Evolutionary conservation across 2,888 invertebrate genomes (phyloP).

Genomic region (Aleiodes leptofemur): DNA sequence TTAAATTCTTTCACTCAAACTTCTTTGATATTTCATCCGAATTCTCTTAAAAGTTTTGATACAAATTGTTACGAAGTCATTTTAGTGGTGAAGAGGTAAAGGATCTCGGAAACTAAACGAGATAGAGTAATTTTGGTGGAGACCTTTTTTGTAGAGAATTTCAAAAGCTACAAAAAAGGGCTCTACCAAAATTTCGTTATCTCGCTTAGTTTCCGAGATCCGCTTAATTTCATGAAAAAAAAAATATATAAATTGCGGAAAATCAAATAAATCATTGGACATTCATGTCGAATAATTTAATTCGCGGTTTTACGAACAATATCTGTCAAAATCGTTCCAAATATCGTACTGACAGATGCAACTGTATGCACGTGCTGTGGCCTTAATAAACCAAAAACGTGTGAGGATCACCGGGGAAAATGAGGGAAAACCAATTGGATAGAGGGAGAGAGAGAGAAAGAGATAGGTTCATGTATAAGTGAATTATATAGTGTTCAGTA

Average conservation of each 20-base stretch:
- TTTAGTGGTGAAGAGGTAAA: no score
- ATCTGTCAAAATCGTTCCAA: background rate
- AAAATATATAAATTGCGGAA: no score
- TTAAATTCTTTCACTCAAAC: no score
- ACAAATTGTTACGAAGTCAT: no score
- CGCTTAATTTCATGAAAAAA: no score
- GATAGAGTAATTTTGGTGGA: background rate
- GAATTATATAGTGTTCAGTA: conserved; percentile 36
- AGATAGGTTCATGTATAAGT: conserved; percentile 28
- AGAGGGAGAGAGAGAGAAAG: background rate
- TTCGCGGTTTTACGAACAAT: background rate
- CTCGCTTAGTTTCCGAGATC: no score
- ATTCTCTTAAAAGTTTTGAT: no score
- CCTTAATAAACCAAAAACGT: conserved; percentile 2
- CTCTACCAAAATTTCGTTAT: no score
- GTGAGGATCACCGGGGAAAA: background rate
- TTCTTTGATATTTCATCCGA: no score
- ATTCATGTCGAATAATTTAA: background rate
- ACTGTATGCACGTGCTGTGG: background rate
- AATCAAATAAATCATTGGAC: no score
- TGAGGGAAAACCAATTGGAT: background rate
- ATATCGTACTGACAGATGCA: background rate
- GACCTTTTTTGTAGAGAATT: background rate
- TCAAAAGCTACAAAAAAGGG: background rate
- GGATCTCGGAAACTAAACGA: background rate